Conservation (phyloP, 2,888 invertebrate genomes). For the Sphinx pinastri region DNA sequence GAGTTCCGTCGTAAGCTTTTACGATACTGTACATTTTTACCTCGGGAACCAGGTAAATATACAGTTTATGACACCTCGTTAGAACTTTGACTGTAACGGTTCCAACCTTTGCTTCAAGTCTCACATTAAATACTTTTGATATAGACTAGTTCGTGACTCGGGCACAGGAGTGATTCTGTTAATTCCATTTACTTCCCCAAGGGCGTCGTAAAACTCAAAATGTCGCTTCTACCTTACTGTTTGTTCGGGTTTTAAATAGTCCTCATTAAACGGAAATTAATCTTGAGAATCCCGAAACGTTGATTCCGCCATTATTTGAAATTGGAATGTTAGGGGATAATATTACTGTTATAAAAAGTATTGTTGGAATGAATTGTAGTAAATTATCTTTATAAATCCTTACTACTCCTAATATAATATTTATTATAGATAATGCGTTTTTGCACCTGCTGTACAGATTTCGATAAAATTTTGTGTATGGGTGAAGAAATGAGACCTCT, state of each 20-base stretch:
- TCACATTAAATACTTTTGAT: conserved; percentile 47
- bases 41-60: conserved; percentile 64
- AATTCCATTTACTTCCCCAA: conserved; percentile 6
- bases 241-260: conserved; percentile 1
- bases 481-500: too few species aligned
- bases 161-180: background rate
- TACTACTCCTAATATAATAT: too few species aligned
- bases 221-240: background rate
- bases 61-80: conserved; percentile 78
- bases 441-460: too few species aligned
- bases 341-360: too few species aligned
- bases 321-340: too few species aligned
- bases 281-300: background rate
- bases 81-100: conserved; percentile 76
- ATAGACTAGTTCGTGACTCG: background rate
- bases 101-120: conserved; percentile 66
- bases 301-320: background rate
- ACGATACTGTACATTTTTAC: conserved; percentile 63
- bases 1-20: conserved; percentile 66
- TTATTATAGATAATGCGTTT: too few species aligned
- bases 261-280: conserved; percentile 6
- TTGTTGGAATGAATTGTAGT: too few species aligned
- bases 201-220: background rate
- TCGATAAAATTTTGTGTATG: too few species aligned
- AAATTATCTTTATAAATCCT: too few species aligned